These are phyloP conservation scores for Pinctada fucata DNA, from an alignment of 2,888 invertebrate genomes.

Conservation along the genomic window DNA sequence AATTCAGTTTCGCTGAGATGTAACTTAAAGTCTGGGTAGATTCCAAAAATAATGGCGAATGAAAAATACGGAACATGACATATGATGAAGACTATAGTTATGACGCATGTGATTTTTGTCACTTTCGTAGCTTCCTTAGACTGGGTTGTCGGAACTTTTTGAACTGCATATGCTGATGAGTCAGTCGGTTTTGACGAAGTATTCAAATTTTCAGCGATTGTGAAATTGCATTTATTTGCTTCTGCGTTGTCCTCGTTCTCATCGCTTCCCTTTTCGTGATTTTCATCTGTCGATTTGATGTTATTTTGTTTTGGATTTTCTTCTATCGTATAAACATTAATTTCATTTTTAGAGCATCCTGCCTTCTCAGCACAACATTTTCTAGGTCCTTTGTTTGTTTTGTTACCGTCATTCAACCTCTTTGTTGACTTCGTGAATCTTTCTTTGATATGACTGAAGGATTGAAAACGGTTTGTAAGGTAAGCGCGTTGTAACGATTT, in stretches of 20 bases:
- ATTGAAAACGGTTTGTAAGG: background rate
- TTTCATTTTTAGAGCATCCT: background rate
- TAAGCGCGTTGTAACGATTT: background rate
- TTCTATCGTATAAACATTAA: background rate
- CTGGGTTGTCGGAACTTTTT: background rate
- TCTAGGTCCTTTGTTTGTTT: background rate
- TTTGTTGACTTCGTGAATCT: background rate
- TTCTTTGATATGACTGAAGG: background rate
- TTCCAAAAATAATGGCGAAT: background rate
- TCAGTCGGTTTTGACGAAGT: background rate
- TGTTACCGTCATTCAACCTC: background rate
- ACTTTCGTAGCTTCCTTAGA: background rate
- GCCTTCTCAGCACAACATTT: too few species aligned
- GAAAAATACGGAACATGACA: conserved; percentile 2
- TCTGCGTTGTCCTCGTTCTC: background rate
- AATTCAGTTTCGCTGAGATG: background rate
- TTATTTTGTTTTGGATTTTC: background rate
- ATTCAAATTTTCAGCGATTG: too few species aligned
- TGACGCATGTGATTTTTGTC: conserved; percentile 9
- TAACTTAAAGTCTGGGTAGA: background rate
- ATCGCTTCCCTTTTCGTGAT: background rate
- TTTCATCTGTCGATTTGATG: background rate
- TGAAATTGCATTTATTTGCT: background rate
- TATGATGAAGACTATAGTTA: conserved; percentile 14
- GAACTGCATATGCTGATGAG: too few species aligned